Evolutionary conservation across 2,888 invertebrate species (phyloP).

Genomic region (Mythimna impura): DNA sequence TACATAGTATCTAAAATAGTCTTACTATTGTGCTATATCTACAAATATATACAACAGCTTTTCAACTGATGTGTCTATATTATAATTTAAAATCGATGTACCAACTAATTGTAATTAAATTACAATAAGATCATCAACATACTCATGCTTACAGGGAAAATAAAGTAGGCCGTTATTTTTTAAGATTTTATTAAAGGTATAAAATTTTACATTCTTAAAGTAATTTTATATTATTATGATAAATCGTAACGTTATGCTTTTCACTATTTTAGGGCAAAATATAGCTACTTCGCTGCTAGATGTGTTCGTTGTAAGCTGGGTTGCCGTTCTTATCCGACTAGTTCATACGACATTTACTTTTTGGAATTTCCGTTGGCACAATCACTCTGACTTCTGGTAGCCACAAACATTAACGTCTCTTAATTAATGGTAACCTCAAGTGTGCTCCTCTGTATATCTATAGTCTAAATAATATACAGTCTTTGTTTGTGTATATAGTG

Average conservation of each 20-base stretch:
- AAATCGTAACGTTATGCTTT: slow-evolving; percentile 71
- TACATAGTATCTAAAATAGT: slow-evolving; percentile 67
- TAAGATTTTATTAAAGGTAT: slow-evolving; percentile 87
- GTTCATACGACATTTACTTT: slow-evolving; percentile 65
- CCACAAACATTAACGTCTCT: slow-evolving; percentile 62
- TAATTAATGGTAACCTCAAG: slow-evolving; percentile 69
- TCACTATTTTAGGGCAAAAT: slow-evolving; percentile 59
- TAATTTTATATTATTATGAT: slow-evolving; percentile 78
- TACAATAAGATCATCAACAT: slow-evolving; percentile 42
- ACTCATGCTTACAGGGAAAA: slow-evolving; percentile 66
- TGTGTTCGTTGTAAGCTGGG: slow-evolving; percentile 67
- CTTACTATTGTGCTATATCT: slow-evolving; percentile 60
- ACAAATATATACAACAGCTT: slow-evolving; percentile 58
- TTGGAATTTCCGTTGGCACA: slow-evolving; percentile 71
- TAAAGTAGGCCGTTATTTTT: slow-evolving; percentile 73
- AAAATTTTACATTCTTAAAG: slow-evolving; percentile 85
- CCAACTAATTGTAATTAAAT: slow-evolving; percentile 32
- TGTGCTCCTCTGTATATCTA: slow-evolving; percentile 76
- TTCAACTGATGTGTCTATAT: slow-evolving; percentile 31
- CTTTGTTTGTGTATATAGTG: slow-evolving; percentile 75
- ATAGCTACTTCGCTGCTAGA: slow-evolving; percentile 64
- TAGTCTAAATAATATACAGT: slow-evolving; percentile 80
- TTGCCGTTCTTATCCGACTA: slow-evolving; percentile 72
- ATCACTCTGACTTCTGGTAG: slow-evolving; percentile 62
- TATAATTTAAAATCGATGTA: slow-evolving; percentile 15